A percentile compares a stretch with the other conserved stretches of the same genome.
phyloP scores from a whole-genome alignment of 2,888 invertebrate genomes.

The Smittia aterrima region DNA sequence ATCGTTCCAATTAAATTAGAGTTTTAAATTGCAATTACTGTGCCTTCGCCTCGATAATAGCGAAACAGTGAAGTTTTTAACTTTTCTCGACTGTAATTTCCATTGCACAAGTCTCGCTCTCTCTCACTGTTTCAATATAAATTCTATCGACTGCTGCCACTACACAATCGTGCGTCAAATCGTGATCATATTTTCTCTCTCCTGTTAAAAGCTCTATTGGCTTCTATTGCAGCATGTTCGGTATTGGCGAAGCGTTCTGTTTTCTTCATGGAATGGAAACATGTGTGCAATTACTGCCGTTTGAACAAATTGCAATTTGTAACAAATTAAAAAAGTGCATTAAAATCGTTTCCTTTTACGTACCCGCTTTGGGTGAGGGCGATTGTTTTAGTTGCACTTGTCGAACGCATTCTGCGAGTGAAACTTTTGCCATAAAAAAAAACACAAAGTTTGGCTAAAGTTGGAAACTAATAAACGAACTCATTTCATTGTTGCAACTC shows the following conservation, averaged over 20 bases:
- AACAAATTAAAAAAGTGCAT: conserved; percentile 38
- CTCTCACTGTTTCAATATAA: not conserved
- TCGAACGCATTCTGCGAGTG: conserved; percentile 2
- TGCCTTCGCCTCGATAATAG: conserved; percentile 21
- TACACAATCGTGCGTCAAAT: conserved; percentile 38
- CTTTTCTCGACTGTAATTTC: not conserved
- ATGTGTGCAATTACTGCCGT: conserved; percentile 39
- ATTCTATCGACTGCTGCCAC: conserved; percentile 18
- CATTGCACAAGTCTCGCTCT: not conserved
- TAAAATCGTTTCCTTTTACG: conserved; percentile 37
- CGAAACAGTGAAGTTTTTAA: not conserved
- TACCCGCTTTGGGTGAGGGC: not conserved
- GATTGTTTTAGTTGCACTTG: not conserved
- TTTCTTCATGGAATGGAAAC: conserved; percentile 15
- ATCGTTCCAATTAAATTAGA: conserved; percentile 36
- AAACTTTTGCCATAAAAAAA: conserved; percentile 34
- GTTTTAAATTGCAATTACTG: not conserved
- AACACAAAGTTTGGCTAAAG: conserved; percentile 22
- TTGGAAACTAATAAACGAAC: conserved; percentile 40
- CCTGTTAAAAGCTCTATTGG: not conserved
- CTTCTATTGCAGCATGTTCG: conserved; percentile 28
- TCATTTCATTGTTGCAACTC: conserved; percentile 39
- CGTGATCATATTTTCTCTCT: conserved; percentile 34
- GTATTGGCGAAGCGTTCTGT: not conserved
- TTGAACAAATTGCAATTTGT: conserved; percentile 38